Base-by-base conservation (phyloP, 2,797 vertebrate genomes). In the Emydoidea blandingii region DNA sequence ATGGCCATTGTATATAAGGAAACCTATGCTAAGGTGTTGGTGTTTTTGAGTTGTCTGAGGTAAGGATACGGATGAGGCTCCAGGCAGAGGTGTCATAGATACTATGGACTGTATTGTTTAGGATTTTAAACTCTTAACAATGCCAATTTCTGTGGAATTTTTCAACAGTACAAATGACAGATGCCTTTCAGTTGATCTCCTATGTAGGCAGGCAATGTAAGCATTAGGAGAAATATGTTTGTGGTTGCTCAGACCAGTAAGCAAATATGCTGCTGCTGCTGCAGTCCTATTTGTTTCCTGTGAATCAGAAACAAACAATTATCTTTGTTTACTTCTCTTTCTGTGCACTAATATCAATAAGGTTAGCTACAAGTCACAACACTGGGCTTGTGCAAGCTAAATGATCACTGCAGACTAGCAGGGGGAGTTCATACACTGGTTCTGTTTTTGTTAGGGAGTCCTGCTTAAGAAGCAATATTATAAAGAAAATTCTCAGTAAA, bases 21-120 rank as follows among this genome's bases (percentile, higher is more conserved):
- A 94, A 83, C 92, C 79, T n/a, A 62, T 94, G 93, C 79, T 91
- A 5, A 92, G 94, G 89, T 57, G 68, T 14, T 62, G 31, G 59
- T 41, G 21, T 85, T 94, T 89, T 90, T 91, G 72, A 90, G 93
- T 84, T 96, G 93, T 53, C 85, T 93, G 79, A 50, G 74, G 44
- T 6, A 49, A 52, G 81, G 92, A 56, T n/a, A 9, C 6, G 0
- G 0, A 82, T n/a, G 83, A 91, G 59, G 47, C 80, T 93, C 34
- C 0, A 1, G 21, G 9, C 29, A 91, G 90, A 79, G 10, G 19
- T 54, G 19, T 62, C 1, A 27, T 18, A 2, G 27, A 12, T 23
- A 59, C 31, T 56, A 50, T 0, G 1, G 29, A 12, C 68, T 49
- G 9, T 8, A 15, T 19, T 80, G n/a, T 54, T 78, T 92, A 76